Evolutionary conservation across 2,797 vertebrate species (phyloP).

Genomic region (Saxicola maurus): DNA sequence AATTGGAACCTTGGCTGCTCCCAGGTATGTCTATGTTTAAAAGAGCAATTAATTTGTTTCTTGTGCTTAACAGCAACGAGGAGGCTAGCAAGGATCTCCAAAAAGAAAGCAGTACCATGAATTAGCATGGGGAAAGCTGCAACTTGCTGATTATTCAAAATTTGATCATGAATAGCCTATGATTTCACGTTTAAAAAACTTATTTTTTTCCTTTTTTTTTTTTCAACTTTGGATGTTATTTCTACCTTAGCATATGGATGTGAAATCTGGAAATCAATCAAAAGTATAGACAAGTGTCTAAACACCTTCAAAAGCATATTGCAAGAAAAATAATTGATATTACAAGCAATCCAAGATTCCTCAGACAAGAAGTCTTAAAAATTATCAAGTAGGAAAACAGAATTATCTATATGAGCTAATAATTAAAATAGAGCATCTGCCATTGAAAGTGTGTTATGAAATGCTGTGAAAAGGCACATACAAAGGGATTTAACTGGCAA

Average conservation of each 20-base stretch:
- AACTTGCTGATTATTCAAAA: neutral
- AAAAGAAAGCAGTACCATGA: neutral
- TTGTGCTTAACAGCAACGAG: neutral
- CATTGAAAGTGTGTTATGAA: neutral
- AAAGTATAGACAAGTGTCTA: neutral
- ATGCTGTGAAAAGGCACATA: neutral
- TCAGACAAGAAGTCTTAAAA: neutral
- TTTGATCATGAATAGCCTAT: neutral
- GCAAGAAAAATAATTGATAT: neutral
- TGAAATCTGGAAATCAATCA: constrained; percentile 1
- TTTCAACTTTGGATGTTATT: neutral
- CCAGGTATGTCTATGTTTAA: neutral
- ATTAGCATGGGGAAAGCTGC: neutral
- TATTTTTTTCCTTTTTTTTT: neutral
- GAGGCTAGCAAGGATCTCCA: neutral
- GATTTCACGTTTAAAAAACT: neutral
- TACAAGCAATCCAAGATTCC: neutral
- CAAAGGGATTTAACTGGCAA: neutral
- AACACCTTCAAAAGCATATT: neutral
- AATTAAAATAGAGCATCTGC: constrained; percentile 47
- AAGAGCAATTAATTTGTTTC: neutral
- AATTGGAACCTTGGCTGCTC: neutral
- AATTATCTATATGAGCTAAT: constrained; percentile 17
- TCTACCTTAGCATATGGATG: neutral
- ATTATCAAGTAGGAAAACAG: neutral